Conservation (phyloP, 2,797 vertebrate genomes). For the Taeniopygia guttata region DNA sequence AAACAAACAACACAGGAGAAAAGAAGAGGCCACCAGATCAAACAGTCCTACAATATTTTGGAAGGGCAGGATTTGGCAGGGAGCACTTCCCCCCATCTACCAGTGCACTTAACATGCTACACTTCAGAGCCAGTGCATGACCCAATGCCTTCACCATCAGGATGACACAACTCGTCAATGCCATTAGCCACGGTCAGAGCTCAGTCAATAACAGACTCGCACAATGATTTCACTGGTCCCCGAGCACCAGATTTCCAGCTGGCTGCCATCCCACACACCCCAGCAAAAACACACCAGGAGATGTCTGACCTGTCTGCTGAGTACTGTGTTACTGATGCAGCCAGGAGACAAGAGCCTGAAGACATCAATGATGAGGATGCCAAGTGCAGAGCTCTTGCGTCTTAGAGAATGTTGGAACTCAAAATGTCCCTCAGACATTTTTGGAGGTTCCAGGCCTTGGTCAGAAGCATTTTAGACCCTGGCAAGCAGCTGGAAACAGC, state of each 20-base stretch:
- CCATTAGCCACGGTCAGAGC: neutral
- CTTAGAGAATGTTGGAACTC: too few species aligned
- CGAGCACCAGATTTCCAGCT: neutral
- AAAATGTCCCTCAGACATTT: too few species aligned
- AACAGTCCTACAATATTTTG: neutral
- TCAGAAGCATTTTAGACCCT: too few species aligned
- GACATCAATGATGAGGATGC: neutral
- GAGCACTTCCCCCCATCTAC: neutral
- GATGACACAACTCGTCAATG: conserved; percentile 3
- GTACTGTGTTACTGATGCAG: neutral
- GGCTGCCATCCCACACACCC: neutral
- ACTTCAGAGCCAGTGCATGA: neutral
- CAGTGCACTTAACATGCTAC: neutral
- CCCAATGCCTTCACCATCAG: neutral
- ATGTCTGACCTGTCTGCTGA: neutral
- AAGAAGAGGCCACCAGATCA: neutral
- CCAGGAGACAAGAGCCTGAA: neutral
- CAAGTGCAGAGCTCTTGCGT: neutral
- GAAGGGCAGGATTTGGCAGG: neutral
- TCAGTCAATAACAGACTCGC: neutral
- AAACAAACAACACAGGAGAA: neutral
- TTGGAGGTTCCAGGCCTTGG: too few species aligned
- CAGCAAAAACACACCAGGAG: neutral
- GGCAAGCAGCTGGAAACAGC: too few species aligned
- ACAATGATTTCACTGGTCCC: neutral